Evolutionary conservation across 1,140 invertebrate species (phyloP).

Genomic region (Philopotamus ludificatus): DNA sequence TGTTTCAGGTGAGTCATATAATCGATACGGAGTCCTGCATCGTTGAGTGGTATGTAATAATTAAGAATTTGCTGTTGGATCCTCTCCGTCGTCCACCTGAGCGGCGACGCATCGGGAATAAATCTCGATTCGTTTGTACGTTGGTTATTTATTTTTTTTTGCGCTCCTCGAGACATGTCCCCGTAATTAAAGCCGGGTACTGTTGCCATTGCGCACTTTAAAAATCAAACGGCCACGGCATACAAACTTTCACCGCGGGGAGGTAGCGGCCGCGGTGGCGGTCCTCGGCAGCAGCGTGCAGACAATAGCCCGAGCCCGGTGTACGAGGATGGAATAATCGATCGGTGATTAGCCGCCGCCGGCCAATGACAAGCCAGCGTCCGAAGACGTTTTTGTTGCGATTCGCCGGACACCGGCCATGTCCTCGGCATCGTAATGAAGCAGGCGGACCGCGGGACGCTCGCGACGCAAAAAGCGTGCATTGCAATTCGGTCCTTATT

Average conservation of each 20-base stretch:
- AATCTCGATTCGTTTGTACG: no score
- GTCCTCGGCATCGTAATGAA: background rate
- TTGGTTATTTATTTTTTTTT: no score
- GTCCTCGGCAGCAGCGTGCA: background rate
- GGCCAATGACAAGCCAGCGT: background rate
- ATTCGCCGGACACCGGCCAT: background rate
- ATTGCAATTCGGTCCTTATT: background rate
- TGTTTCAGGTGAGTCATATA: no score
- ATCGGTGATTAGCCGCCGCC: slow-evolving; percentile 14
- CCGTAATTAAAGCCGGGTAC: no score
- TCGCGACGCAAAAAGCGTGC: background rate
- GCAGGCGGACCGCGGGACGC: background rate
- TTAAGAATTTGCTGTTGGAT: background rate
- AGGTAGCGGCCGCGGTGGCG: background rate
- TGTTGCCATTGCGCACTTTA: no score
- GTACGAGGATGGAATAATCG: slow-evolving; percentile 18
- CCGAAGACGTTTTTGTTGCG: background rate
- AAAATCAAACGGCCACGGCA: background rate
- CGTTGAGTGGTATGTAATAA: background rate
- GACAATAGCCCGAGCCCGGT: slow-evolving; percentile 10
- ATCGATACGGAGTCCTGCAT: no score
- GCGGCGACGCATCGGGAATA: no score
- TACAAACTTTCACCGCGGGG: background rate
- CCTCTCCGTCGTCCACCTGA: no score
- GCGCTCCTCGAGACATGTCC: no score